Base-by-base conservation (phyloP, 2,888 invertebrate species). In the Amphipyra tragopoginis region DNA sequence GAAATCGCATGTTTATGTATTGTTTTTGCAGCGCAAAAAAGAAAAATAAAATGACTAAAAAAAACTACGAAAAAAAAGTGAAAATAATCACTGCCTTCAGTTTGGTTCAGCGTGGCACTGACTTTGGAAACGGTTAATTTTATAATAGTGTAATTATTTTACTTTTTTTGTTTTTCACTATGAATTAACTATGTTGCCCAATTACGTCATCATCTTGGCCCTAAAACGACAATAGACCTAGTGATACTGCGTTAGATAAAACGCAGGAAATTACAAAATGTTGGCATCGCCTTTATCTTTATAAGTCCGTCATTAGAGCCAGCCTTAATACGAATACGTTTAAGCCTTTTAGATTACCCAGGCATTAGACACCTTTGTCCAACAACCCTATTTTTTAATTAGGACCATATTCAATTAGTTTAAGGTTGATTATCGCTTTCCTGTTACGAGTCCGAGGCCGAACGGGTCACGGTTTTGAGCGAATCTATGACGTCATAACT, bases 311-410 rank as follows among this genome's bases (percentile, higher is more conserved):
- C 53, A 67, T 74, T 75, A 67, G 48, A 50, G n/a, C 48, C 51
- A 43, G 48, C 14, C 58, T 55, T 66, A 74, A 60, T 57, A 62
- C 52, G 44, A 50, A 70, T 62, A 56, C 43, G 14, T 44, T 39
- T 74, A 61, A 75, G 52, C 52, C 45, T 38, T 21, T 15, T n/a
- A 71, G 65, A 59, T 75, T 70, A 62, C 38, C 33, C 52, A 45
- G 39, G 29, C 47, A 58, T 65, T 70, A 70, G 58, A 40, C 14
- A 11, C 15, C 49, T 56, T 40, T 75, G 58, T 50, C 42, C 5
- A 5, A 29, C 13, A 33, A 50, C 55, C 71, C 43, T 59, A 45
- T 43, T 15, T 15, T 10, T 33, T 61, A 66, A 71, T 62, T 40
- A 59, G 42, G 54, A 57, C 62, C 45, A 11, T 71, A 62, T 38